Evolutionary conservation across 2,797 vertebrate species (phyloP).

Genomic region (Manis javanica): DNA sequence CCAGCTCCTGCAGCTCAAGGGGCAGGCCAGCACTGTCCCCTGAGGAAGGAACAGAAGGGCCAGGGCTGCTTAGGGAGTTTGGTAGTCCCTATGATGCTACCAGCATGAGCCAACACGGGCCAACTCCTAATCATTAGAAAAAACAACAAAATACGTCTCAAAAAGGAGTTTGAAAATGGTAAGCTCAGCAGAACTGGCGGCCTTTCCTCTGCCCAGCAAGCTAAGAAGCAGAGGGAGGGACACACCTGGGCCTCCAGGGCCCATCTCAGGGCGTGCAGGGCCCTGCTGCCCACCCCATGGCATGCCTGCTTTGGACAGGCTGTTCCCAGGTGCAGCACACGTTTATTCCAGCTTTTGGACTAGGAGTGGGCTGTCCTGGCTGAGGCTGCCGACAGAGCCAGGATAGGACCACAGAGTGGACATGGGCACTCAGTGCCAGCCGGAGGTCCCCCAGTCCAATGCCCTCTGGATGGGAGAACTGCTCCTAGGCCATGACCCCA

Average conservation of each 20-base stretch:
- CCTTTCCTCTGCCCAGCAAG: neutral
- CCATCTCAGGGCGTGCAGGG: fast-evolving
- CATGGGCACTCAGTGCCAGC: neutral
- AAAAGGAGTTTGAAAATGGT: neutral
- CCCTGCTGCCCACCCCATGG: neutral
- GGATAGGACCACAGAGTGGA: fast-evolving
- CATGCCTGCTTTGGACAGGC: too few relatives aligned
- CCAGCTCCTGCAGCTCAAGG: neutral
- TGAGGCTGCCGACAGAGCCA: neutral
- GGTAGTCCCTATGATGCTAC: neutral
- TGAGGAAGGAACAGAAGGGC: neutral
- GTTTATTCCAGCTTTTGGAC: fast-evolving
- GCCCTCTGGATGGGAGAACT: fast-evolving
- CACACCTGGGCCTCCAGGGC: fast-evolving
- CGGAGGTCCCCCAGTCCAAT: fast-evolving
- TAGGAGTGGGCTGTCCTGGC: fast-evolving
- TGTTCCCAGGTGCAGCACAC: neutral
- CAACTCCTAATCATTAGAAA: neutral
- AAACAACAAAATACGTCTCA: neutral
- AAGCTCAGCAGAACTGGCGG: neutral
- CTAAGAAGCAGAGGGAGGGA: neutral
- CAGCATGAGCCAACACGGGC: neutral
- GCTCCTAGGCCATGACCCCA: too few relatives aligned
- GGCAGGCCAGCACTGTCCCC: neutral
- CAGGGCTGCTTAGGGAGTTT: neutral